Base-by-base conservation (phyloP, 1,140 invertebrate genomes). In the Conopomorpha cramerella region DNA sequence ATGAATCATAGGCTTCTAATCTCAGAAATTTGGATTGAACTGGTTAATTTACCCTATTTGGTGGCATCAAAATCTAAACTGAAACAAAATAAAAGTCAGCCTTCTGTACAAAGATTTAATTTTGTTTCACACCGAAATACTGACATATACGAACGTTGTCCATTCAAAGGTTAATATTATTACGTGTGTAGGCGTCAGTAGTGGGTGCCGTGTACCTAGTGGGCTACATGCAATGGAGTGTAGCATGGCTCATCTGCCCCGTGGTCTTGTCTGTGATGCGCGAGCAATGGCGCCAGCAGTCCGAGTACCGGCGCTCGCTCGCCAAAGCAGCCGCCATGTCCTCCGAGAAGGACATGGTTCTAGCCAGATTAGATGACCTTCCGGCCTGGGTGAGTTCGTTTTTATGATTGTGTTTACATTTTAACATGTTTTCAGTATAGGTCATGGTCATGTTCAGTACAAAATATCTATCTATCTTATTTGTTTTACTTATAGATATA, bases 221-320 rank as follows among this genome's bases (percentile, higher is more conserved):
- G 27, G 93, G 93, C 4, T 94, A 93, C 58, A 87, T 91, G 82
- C 86, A 91, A 55, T 88, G 91, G 76, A 86, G 84, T 28, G 84
- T 93, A 13, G 92, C 91, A 14, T 96, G 93, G 93, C 80, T 96
- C 1, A 82, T 95, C 40, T 84, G 88, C 0, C 92, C 91, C 0
- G 82, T 96, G 6, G 81, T 92, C 16, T 72, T 93, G 12, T 86
- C 87, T 6, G 88, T 92, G 27, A 81, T 92, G 47, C 84, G 92
- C 34, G 85, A 90, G 42, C 89, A 93, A 66, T 86, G 87, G 79
- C 84, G 84, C 28, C 86, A 85, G 57, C 84, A 89, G 32, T 87
- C 84, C 45, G 84, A 91, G 49, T 81, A 88, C 31, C 86, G 85
- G 53, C 82, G 92, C 46, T 84, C 86, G 43, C 83, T 92, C 37